Evolutionary conservation across 2,888 invertebrate species (phyloP), one percentile per base, ranked within the genome.

Genomic region (Petrolisthes manimaculis): DNA sequence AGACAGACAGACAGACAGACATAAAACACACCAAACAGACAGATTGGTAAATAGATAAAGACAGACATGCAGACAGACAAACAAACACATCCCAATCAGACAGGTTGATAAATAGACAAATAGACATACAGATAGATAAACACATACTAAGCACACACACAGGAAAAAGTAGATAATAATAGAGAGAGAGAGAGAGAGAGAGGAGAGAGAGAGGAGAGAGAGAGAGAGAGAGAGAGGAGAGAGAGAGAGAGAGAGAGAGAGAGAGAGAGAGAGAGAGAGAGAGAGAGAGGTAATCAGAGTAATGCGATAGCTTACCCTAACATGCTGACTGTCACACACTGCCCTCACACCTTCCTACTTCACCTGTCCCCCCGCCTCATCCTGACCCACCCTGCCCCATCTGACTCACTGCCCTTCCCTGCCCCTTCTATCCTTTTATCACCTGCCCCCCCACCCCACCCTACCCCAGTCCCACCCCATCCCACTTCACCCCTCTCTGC

Each of bases 231-330:
- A 61, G 61, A 61, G 12, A 6, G 61, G 71, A 71, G n/a, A n/a
- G 12, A 71, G 77, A 71, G n/a, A n/a, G 71, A 71, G 71, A 71
- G 71, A 71, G 71, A 71, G 71, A 71, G 71, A 71, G 71, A 71
- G 71, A 71, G 71, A 71, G 71, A 71, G 71, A 71, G 71, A 71
- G 71, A 71, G 71, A 71, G 71, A 71, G 71, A n/a, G 14, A 71
- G 71, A 21, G 6, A 71, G 71, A 21, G 14, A 51, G 8, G 21
- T 67, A 69, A 69, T 67, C 51, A 69, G 69, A 69, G 82, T 82
- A 82, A 69, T 82, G 69, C 69, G 69, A 69, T 21, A 80, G 80
- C 18, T 1, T 61, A 9, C 9, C 61, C 61, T 61, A 3, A 61
- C 61, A 61, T 61, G 61, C 61, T 21, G 21, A 21, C 56, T 61